Conservation (phyloP, 2,797 vertebrate species). For the Mus spretus region DNA sequence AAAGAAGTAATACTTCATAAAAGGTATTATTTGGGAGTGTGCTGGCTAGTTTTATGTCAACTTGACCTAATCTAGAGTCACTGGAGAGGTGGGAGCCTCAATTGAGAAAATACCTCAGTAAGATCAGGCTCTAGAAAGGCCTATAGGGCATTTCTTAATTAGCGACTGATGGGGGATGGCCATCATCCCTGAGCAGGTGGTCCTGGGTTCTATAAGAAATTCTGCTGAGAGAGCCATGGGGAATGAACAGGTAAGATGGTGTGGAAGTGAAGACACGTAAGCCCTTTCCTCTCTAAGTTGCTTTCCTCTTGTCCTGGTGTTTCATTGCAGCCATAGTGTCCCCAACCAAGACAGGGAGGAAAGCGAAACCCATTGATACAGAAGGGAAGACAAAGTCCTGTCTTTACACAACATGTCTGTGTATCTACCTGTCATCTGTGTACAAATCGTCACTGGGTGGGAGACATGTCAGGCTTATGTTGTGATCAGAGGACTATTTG, state of each 20-base stretch:
- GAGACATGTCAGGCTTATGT: not conserved
- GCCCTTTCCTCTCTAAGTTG: not conserved
- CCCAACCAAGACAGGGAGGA: not conserved
- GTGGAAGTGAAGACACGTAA: not conserved
- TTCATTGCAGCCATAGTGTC: not conserved
- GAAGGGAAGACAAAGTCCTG: not conserved
- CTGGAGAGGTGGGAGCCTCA: not conserved
- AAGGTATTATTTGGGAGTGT: not conserved
- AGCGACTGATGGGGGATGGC: not conserved
- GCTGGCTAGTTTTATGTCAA: not conserved
- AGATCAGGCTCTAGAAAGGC: not conserved
- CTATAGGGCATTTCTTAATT: not conserved
- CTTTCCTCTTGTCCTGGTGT: not conserved
- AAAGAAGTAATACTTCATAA: conserved; percentile 22
- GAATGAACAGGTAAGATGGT: not conserved
- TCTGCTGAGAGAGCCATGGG: not conserved
- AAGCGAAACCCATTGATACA: not conserved
- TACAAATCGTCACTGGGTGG: not conserved
- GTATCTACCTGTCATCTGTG: not conserved
- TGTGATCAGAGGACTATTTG: not conserved
- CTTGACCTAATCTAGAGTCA: not conserved
- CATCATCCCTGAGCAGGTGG: not conserved
- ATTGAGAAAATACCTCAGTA: not conserved
- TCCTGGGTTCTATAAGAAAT: not conserved
- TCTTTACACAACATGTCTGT: not conserved